A percentile compares a stretch with the other conserved stretches of the same genome.
These are phyloP conservation scores for Trissolcus brochymenae DNA, from an alignment of 2,888 invertebrate species.

Conservation along the genomic window DNA sequence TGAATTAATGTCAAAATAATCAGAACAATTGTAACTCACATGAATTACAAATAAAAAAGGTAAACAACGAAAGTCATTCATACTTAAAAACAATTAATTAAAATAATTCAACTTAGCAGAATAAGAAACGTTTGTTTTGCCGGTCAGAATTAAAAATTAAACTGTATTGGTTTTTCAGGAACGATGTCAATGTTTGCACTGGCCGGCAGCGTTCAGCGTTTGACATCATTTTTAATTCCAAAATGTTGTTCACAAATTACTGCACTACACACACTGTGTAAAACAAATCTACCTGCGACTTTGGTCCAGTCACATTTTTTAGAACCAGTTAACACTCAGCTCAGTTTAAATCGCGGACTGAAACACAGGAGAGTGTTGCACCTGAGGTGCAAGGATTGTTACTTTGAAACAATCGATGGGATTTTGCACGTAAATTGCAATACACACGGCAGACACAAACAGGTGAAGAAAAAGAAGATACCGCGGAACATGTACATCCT, in stretches of 20 bases:
- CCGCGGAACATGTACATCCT: conserved; percentile 16
- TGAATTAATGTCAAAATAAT: no score
- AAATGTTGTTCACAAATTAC: neutral
- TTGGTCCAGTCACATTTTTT: neutral
- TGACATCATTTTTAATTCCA: conserved; percentile 1
- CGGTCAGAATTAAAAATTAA: no score
- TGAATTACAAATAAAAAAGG: no score
- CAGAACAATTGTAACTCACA: no score
- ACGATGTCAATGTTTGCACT: conserved; percentile 12
- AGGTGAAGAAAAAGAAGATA: conserved; percentile 6
- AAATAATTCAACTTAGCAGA: no score
- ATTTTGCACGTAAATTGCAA: conserved; percentile 26
- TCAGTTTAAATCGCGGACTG: conserved; percentile 24
- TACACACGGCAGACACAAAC: conserved; percentile 40
- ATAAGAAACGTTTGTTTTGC: no score
- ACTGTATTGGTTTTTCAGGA: neutral
- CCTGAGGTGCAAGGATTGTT: conserved; percentile 35
- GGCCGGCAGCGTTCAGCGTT: conserved; percentile 2
- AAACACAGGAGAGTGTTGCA: conserved; percentile 11
- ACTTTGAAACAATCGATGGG: conserved; percentile 37
- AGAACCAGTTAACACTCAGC: conserved; percentile 1
- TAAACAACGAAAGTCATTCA: no score
- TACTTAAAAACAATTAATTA: no score
- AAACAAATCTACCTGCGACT: neutral
- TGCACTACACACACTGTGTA: conserved; percentile 10